These are phyloP conservation scores for Ditylenchus weischeri DNA, from an alignment of 2,888 invertebrate species.

Conservation along the genomic window DNA sequence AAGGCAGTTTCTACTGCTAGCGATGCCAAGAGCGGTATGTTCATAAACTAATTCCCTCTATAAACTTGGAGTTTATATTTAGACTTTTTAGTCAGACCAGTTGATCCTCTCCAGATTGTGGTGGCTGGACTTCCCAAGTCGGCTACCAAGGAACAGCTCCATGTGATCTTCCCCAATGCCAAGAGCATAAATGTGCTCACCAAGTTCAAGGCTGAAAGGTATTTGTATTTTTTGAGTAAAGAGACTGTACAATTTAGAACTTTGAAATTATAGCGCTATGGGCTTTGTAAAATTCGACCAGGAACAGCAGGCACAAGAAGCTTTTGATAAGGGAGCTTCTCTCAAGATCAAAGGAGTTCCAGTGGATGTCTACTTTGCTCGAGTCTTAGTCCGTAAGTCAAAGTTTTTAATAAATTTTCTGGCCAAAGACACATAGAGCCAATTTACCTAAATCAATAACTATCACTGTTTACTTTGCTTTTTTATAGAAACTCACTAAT, in stretches of 20 bases:
- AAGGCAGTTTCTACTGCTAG: not conserved
- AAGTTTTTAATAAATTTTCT: not conserved
- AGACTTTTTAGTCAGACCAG: conserved; percentile 8
- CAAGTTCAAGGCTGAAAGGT: conserved; percentile 9
- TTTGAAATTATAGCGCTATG: conserved; percentile 9
- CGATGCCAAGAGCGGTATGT: not conserved
- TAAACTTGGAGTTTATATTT: not conserved
- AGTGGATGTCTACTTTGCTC: conserved; percentile 20
- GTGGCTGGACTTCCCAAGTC: conserved; percentile 1
- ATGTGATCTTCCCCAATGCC: conserved; percentile 12
- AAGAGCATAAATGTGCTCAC: conserved; percentile 6
- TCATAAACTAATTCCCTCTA: not conserved
- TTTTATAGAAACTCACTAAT: too few relatives aligned
- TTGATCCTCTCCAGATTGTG: conserved; percentile 8
- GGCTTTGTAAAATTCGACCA: conserved; percentile 42
- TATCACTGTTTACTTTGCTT: too few relatives aligned
- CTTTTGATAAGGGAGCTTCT: conserved; percentile 43
- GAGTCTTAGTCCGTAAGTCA: conserved; percentile 4
- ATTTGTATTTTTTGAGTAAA: not conserved
- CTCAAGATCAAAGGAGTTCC: conserved; percentile 32
- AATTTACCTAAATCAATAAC: not conserved
- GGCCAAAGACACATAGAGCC: not conserved
- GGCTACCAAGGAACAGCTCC: conserved; percentile 14
- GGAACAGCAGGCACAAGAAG: conserved; percentile 44
- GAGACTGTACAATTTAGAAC: not conserved